Conservation (phyloP, 2,113 vertebrate genomes). For the Otocyon megalotis region DNA sequence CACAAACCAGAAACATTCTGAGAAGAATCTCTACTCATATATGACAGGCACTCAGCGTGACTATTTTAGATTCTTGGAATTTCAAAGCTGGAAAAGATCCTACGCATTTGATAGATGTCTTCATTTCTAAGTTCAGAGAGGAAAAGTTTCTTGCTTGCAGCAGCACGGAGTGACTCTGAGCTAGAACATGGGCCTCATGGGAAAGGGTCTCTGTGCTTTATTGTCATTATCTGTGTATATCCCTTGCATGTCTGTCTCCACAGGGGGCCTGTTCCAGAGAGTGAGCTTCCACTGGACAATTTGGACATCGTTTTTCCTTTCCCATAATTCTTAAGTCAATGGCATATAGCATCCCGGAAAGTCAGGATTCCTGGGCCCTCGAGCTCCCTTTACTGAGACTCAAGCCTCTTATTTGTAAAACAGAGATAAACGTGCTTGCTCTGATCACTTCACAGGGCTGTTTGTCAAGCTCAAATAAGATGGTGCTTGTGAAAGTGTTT, state of each 20-base stretch:
- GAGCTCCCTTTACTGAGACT: background rate
- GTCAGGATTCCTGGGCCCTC: background rate
- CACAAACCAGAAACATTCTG: background rate
- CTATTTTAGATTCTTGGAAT: background rate
- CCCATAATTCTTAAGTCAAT: background rate
- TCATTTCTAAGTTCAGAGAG: background rate
- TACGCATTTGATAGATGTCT: background rate
- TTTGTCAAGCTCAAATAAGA: slow-evolving; percentile 4
- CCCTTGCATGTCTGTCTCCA: background rate
- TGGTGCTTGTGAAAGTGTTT: slow-evolving; percentile 12
- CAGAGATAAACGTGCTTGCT: background rate
- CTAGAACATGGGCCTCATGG: background rate
- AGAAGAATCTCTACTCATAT: background rate
- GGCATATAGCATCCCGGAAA: background rate
- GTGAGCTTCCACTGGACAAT: background rate
- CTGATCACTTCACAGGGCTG: background rate
- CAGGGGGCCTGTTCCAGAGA: slow-evolving; percentile 7
- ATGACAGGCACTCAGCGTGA: background rate
- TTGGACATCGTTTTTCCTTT: background rate
- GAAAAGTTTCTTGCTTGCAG: background rate
- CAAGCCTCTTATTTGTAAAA: background rate
- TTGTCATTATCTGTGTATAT: background rate
- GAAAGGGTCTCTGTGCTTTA: background rate
- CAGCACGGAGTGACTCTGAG: background rate
- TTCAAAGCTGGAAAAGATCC: slow-evolving; percentile 30